Base-by-base conservation (phyloP, 2,888 invertebrate species). In the Hirudinaria manillensis region DNA sequence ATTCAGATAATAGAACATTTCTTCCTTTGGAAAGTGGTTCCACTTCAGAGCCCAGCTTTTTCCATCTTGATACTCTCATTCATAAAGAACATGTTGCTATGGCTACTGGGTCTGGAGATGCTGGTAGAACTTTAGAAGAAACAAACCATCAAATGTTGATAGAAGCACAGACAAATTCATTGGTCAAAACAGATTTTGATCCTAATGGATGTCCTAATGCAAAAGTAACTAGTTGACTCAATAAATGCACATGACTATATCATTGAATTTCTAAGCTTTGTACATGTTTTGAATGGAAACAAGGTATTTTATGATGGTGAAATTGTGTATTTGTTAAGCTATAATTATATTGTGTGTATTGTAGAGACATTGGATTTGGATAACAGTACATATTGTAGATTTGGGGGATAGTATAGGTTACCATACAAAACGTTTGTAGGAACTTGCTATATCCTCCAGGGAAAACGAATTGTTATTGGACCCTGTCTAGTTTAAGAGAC, bases 171-270 rank as follows among this genome's bases (percentile, higher is more conserved):
- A 45, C 45, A 45, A 45, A 45, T 45, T 45, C 16, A 16, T 7
- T 45, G 45, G 16, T 10, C 45, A 45, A 45, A 45, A 45, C 45
- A 45, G 45, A 61, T 27, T 61, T 61, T 29, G 29, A 29, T 27
- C 29, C 61, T n/a, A 61, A 61, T 27, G 61, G 29, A 27, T 61
- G 61, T 61, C 29, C 61, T 27, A 29, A 61, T 61, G 61, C 61
- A 27, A 29, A 16, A 13, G 61, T 61, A 29, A 61, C 61, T 27
- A 61, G 61, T n/a, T 61, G 61, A 61, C 61, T 61, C 24, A 29
- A 27, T 61, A 27, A 27, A 61, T 27, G 24, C 24, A 27, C 29
- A 6, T 61, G 61, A 61, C 61, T 61, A 61, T 61, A 61, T 61
- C 61, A 61, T 24, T 61, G 24, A 27, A 27, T 61, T 61, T 61